Percentiles rank a stretch among this genome's conserved stretches.
phyloP scores from a whole-genome alignment of 2,888 invertebrate genomes.

The Quadroppia sp. region DNA sequence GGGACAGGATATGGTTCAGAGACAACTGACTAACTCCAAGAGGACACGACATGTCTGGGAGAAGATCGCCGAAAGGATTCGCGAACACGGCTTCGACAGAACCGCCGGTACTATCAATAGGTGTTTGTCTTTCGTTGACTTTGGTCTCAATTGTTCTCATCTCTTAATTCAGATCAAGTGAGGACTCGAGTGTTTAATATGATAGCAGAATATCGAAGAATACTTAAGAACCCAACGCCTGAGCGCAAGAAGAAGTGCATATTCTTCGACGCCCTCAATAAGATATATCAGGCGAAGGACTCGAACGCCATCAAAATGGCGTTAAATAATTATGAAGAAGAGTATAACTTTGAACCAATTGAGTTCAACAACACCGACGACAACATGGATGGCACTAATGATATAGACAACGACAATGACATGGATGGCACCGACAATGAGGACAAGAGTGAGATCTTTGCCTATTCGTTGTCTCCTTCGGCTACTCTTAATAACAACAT shows the following conservation, averaged over 20 bases:
- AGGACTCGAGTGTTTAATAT: constrained; percentile 45
- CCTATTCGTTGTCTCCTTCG: constrained; percentile 43
- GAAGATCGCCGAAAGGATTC: constrained; percentile 44
- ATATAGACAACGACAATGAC: constrained; percentile 24
- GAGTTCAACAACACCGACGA: constrained; percentile 38
- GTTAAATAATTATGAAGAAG: constrained; percentile 42
- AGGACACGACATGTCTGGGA: constrained; percentile 44
- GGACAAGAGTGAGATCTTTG: constrained; percentile 39
- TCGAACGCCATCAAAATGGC: constrained; percentile 39
- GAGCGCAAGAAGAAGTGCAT: constrained; percentile 45
- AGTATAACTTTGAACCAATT: constrained; percentile 43
- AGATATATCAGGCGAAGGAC: constrained; percentile 45
- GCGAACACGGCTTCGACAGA: constrained; percentile 43
- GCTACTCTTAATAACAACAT: constrained; percentile 37
- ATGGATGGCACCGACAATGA: constrained; percentile 34
- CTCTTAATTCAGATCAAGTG: constrained; percentile 42
- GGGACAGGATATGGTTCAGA: constrained; percentile 45
- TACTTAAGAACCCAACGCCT: constrained; percentile 43
- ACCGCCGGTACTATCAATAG: constrained; percentile 40
- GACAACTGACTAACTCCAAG: constrained; percentile 44
- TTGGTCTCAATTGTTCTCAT: neutral
- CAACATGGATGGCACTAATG: constrained; percentile 33
- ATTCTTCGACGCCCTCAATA: constrained; percentile 44
- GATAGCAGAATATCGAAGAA: constrained; percentile 45
- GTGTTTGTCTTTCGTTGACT: constrained; percentile 10